Evolutionary conservation across 2,888 invertebrate species (phyloP).

Genomic region (Endomychus coccineus): DNA sequence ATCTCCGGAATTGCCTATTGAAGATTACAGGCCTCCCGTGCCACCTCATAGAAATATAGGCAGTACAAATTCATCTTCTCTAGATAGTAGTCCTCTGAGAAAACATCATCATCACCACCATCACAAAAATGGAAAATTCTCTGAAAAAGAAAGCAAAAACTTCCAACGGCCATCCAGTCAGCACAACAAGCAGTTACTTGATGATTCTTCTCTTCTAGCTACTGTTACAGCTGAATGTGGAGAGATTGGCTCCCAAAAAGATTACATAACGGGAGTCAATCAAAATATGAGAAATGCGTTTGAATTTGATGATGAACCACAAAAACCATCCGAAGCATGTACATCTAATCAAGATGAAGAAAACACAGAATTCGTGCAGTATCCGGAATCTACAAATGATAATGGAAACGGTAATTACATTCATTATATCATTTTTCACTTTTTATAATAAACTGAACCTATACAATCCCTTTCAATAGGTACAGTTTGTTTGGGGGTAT

Average conservation of each 20-base stretch:
- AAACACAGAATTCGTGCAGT: slow-evolving; percentile 53
- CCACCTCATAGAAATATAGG: slow-evolving; percentile 68
- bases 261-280: no score
- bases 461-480: no score
- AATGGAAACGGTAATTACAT: slow-evolving; percentile 22
- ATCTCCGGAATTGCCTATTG: slow-evolving; percentile 9
- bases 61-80: slow-evolving; percentile 20
- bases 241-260: no score
- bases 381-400: slow-evolving; percentile 34
- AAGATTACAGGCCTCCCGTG: slow-evolving; percentile 77
- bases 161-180: slow-evolving; percentile 17
- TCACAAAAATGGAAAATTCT: slow-evolving; percentile 42
- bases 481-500: no score
- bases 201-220: no score
- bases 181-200: no score
- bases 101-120: slow-evolving; percentile 45
- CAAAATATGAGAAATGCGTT: slow-evolving; percentile 33
- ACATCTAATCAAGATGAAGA: slow-evolving; percentile 40
- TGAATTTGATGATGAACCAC: slow-evolving; percentile 52
- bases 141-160: slow-evolving; percentile 31
- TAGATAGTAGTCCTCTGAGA: slow-evolving; percentile 29
- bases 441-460: no score
- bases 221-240: no score
- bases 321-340: slow-evolving; percentile 8
- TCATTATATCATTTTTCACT: slow-evolving; percentile 3